Evolutionary conservation across 2,888 invertebrate genomes (phyloP).

Genomic region (Heliconius cydno): DNA sequence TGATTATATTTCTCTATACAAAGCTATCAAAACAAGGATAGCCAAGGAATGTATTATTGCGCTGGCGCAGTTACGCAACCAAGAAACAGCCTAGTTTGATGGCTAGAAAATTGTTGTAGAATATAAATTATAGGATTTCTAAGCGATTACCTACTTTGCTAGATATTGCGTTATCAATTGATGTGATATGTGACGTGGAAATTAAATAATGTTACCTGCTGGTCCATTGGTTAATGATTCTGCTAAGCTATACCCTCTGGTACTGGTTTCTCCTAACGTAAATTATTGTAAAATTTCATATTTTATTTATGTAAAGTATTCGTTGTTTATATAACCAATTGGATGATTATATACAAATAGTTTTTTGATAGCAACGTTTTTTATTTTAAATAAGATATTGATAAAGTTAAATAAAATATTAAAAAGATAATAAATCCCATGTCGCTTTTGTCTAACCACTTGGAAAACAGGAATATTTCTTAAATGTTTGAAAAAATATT

Average conservation of each 20-base stretch:
- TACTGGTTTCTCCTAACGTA: not conserved
- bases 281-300: not conserved
- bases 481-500: not conserved
- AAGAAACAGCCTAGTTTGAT: conserved; percentile 37
- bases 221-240: not conserved
- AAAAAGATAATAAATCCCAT: too few relatives aligned
- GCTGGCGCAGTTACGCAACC: conserved; percentile 42
- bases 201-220: not conserved
- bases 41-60: conserved; percentile 41
- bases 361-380: too few relatives aligned
- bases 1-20: conserved; percentile 11
- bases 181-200: conserved; percentile 18
- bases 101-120: conserved; percentile 39
- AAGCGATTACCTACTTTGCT: conserved; percentile 24
- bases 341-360: too few relatives aligned
- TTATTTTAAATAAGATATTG: too few relatives aligned
- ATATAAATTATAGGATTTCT: conserved; percentile 41
- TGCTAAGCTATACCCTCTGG: not conserved
- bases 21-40: conserved; percentile 35
- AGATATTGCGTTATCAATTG: conserved; percentile 25
- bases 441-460: too few relatives aligned
- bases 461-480: not conserved
- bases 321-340: not conserved
- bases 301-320: not conserved
- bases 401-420: too few relatives aligned